Conservation (phyloP, 2,113 vertebrate genomes). For the Formicarius rufipectus region DNA sequence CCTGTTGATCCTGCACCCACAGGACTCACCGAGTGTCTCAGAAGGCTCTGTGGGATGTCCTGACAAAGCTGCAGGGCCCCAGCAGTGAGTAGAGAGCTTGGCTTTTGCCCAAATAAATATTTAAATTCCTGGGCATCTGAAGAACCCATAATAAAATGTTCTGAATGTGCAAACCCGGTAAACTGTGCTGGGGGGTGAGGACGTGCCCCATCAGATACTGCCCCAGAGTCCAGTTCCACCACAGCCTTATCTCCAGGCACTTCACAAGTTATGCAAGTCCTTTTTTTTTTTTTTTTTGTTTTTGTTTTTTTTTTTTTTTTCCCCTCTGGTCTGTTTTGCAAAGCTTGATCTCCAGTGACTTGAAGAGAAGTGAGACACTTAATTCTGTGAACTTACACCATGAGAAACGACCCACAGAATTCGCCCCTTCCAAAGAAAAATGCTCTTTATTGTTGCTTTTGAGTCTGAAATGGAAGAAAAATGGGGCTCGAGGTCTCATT, state of each 20-base stretch:
- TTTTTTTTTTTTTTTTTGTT: not conserved
- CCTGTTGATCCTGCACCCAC: not conserved
- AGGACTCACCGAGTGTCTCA: not conserved
- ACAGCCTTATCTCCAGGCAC: not conserved
- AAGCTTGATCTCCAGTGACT: not conserved
- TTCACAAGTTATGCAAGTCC: not conserved
- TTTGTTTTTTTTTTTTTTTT: not conserved
- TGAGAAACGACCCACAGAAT: not conserved
- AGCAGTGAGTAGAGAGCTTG: not conserved
- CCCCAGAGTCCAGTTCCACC: not conserved
- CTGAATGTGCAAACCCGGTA: slow-evolving; percentile 11
- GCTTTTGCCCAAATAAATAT: slow-evolving; percentile 21
- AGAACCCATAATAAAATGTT: slow-evolving; percentile 58
- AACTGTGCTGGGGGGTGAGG: not conserved
- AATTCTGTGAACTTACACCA: not conserved
- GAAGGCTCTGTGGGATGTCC: slow-evolving; percentile 1
- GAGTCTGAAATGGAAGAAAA: not conserved
- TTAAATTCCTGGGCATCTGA: slow-evolving; percentile 50
- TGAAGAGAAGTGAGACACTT: not conserved
- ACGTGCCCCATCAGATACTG: not conserved
- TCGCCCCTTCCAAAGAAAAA: not conserved
- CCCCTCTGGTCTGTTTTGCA: not conserved
- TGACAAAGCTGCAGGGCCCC: not conserved
- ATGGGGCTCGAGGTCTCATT: not conserved
- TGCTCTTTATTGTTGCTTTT: not conserved